Conservation (phyloP, 2,797 vertebrate genomes). For the Epinephelus malabaricus region DNA sequence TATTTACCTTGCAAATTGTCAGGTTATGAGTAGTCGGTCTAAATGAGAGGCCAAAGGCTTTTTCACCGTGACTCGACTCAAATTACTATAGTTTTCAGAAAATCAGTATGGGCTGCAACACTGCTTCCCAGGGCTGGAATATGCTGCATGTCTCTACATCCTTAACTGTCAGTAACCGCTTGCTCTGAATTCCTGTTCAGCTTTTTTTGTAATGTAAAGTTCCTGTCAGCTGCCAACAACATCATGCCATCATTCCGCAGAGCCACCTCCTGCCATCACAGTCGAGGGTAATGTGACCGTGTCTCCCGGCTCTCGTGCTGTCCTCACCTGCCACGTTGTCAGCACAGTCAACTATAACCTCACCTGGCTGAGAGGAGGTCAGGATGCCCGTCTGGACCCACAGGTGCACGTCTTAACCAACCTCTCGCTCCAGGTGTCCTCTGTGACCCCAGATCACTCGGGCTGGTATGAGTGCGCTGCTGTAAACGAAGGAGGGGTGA, state of each 20-base stretch:
- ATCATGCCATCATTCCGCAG: constrained; percentile 75
- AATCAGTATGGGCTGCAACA: not conserved
- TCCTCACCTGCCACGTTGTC: constrained; percentile 89
- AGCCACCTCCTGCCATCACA: constrained; percentile 92
- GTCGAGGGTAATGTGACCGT: constrained; percentile 87
- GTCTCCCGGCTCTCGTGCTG: constrained; percentile 83
- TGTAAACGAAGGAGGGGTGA: constrained; percentile 90
- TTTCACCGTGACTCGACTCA: not conserved
- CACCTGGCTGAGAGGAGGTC: constrained; percentile 90
- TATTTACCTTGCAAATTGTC: too few relatives aligned
- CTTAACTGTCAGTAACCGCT: not conserved
- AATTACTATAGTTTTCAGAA: not conserved
- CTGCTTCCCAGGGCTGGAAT: not conserved
- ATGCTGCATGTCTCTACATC: not conserved
- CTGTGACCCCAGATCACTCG: constrained; percentile 80
- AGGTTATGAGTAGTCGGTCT: too few relatives aligned
- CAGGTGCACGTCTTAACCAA: constrained; percentile 83
- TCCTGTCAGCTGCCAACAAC: constrained; percentile 8
- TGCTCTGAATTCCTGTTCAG: not conserved
- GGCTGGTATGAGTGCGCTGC: constrained; percentile 92
- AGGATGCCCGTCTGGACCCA: constrained; percentile 82
- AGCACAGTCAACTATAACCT: constrained; percentile 93
- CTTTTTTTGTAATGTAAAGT: constrained; percentile 16
- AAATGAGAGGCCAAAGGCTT: not conserved
- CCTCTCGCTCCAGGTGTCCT: constrained; percentile 89